These are phyloP conservation scores for Centruroides vittatus DNA, from an alignment of 1,140 invertebrate genomes.

Conservation along the genomic window DNA sequence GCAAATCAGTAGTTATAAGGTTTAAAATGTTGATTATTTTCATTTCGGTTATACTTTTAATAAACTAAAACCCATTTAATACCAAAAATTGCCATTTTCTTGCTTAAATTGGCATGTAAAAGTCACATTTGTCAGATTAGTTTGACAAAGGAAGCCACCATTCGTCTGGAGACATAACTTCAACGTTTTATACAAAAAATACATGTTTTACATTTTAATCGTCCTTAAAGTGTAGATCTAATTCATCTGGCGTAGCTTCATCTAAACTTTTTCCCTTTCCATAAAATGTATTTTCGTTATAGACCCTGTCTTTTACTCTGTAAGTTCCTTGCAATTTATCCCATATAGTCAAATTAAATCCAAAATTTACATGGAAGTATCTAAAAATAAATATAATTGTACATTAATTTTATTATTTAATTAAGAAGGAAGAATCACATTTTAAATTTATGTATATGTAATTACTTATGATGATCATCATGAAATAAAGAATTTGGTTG, in stretches of 20 bases:
- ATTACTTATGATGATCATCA: constrained; percentile 55
- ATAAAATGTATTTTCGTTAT: constrained; percentile 49
- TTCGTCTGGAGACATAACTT: too few species aligned
- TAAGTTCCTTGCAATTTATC: constrained; percentile 52
- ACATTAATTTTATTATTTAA: neutral
- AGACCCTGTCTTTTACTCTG: constrained; percentile 42
- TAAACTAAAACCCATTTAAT: too few species aligned
- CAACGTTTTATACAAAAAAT: too few species aligned
- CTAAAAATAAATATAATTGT: constrained; percentile 11
- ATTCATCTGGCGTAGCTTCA: constrained; percentile 32
- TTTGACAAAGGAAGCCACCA: too few species aligned
- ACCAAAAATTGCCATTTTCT: too few species aligned
- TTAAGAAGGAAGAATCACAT: neutral
- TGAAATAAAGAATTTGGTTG: constrained; percentile 57
- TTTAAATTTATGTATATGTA: neutral
- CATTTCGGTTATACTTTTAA: too few species aligned
- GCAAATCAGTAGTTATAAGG: too few species aligned
- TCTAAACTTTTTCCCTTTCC: constrained; percentile 37
- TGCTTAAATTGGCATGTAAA: too few species aligned
- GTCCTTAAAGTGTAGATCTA: constrained; percentile 32
- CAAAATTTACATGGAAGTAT: constrained; percentile 52
- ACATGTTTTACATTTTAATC: neutral
- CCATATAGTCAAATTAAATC: constrained; percentile 43
- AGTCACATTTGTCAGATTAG: too few species aligned
- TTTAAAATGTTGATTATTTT: too few species aligned